Evolutionary conservation across 2,113 vertebrate genomes (phyloP).

Genomic region (Larimichthys crocea): DNA sequence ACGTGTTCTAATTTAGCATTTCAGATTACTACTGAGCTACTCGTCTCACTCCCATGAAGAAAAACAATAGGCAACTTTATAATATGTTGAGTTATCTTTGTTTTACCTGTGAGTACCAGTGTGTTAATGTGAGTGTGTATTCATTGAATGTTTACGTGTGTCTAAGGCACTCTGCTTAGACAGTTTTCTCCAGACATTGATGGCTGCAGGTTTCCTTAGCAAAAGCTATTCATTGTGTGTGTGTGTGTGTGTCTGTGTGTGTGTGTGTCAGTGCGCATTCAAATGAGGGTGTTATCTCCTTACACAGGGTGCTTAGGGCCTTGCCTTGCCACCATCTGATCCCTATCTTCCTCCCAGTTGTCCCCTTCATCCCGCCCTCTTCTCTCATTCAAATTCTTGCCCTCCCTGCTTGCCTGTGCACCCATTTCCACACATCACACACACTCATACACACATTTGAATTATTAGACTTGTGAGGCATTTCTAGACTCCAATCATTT

Average conservation of each 20-base stretch:
- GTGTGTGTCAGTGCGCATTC: conserved; percentile 59
- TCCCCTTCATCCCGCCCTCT: conserved; percentile 28
- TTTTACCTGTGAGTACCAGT: background rate
- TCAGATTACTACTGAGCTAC: background rate
- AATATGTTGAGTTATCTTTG: background rate
- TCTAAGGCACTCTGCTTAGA: background rate
- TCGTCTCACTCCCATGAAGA: background rate
- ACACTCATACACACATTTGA: conserved; percentile 2
- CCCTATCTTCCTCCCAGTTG: conserved; percentile 50
- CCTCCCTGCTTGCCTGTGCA: conserved; percentile 22
- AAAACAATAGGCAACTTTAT: background rate
- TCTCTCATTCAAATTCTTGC: conserved; percentile 55
- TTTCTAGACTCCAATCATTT: background rate
- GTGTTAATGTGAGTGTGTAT: background rate
- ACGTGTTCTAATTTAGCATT: background rate
- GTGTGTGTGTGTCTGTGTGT: conserved; percentile 37
- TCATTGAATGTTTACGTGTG: background rate
- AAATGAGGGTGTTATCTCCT: conserved; percentile 71
- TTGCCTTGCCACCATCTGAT: conserved; percentile 64
- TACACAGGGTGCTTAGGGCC: conserved; percentile 63
- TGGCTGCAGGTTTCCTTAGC: conserved; percentile 16
- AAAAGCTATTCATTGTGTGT: conserved; percentile 30
- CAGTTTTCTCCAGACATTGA: background rate
- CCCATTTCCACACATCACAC: background rate
- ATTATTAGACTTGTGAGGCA: background rate